A percentile compares a stretch with the other conserved stretches of the same genome.
These are phyloP conservation scores for Pygathrix nemaeus DNA, from an alignment of 2,113 vertebrate genomes.

Conservation along the genomic window DNA sequence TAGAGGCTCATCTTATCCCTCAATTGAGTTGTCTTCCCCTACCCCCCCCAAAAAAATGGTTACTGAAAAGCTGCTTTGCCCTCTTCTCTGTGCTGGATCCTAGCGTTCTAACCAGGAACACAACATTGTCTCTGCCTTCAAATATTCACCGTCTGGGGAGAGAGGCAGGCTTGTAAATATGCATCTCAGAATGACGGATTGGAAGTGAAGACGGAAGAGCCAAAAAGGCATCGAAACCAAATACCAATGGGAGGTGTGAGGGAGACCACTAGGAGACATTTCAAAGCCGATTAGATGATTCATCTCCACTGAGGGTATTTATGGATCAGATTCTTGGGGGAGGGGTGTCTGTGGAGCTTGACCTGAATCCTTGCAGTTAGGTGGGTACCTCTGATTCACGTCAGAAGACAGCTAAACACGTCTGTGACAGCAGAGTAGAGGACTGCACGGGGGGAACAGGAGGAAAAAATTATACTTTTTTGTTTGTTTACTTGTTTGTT, in stretches of 20 bases:
- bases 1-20: neutral
- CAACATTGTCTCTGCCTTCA: neutral
- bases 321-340: neutral
- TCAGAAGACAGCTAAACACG: no score
- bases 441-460: neutral
- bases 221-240: no score
- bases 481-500: neutral
- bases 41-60: accelerated
- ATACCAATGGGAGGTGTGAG: neutral
- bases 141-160: neutral
- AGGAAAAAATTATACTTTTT: neutral
- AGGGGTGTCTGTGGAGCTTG: neutral
- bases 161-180: neutral
- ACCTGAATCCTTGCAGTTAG: neutral
- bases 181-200: neutral
- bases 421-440: no score
- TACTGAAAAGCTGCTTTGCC: neutral
- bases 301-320: neutral
- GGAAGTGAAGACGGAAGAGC: no score
- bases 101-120: neutral
- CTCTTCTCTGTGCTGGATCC: no score
- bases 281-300: neutral
- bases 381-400: neutral
- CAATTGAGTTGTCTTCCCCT: neutral
- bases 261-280: no score